Percentiles rank a stretch among this genome's conserved stretches.
Conservation (phyloP, 2,888 invertebrate genomes). For the Operophtera brumata region DNA sequence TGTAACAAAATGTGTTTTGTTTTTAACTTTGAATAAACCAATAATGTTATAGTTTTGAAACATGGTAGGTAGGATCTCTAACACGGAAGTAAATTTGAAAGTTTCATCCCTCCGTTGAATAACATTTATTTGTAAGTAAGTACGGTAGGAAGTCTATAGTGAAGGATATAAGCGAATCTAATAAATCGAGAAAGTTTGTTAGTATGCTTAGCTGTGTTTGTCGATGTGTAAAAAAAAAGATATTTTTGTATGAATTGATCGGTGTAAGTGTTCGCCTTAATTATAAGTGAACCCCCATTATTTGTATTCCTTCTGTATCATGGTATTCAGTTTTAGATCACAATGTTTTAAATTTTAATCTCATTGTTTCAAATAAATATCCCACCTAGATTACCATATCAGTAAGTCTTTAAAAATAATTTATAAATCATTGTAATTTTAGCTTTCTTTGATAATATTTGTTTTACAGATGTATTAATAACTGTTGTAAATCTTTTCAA, state of each 20-base stretch:
- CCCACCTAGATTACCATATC: conserved; percentile 76
- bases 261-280: conserved; percentile 66
- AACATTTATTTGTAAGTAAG: conserved; percentile 11
- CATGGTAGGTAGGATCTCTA: conserved; percentile 21
- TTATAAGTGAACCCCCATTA: conserved; percentile 42
- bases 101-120: conserved; percentile 20
- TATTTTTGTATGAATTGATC: conserved; percentile 78
- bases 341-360: conserved; percentile 13
- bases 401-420: conserved; percentile 53
- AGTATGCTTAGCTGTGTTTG: conserved; percentile 68
- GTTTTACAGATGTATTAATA: neutral
- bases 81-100: conserved; percentile 11
- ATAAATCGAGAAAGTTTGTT: conserved; percentile 38
- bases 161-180: conserved; percentile 20
- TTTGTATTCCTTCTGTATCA: conserved; percentile 19
- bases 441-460: conserved; percentile 30
- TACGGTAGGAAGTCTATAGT: conserved; percentile 21
- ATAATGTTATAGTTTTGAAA: conserved; percentile 10
- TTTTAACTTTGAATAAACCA: conserved; percentile 8
- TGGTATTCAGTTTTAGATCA: conserved; percentile 18
- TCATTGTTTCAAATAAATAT: conserved; percentile 39
- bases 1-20: conserved; percentile 10
- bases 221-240: conserved; percentile 72
- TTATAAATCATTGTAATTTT: conserved; percentile 37
- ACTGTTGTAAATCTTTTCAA: neutral